Base-by-base conservation (phyloP, 1,140 invertebrate genomes). In the Caligus rogercresseyi region DNA sequence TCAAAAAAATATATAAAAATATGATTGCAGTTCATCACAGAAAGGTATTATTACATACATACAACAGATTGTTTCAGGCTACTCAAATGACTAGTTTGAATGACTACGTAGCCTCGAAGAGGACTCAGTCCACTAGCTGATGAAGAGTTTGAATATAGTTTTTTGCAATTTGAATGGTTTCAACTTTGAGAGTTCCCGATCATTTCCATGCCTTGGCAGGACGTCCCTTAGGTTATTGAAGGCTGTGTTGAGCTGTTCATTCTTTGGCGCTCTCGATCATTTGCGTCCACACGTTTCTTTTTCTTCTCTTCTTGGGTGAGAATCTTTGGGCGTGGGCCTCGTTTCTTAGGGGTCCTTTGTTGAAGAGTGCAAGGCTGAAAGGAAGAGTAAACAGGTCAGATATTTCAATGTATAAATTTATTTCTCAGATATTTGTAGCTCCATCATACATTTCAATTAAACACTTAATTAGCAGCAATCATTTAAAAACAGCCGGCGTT, bases 131-230 rank as follows among this genome's bases (percentile, higher is more conserved):
- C 3, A 60, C 16, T n/a, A 60, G 18, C 16, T 60, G 2, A 16
- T 60, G 23, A 25, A 60, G 26, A 21, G 57, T 19, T 60, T 25
- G 57, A 43, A 60, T 60, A 25, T 60, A 60, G 24, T 60, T 60
- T 31, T 60, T 60, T 18, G 57, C 57, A 60, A 60, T 25, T 25
- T 60, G 57, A 19, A 60, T 60, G 2, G 57, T 60, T 31, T 60
- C 57, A 19, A 60, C 26, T 60, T 60, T 21, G 24, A 26, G 20
- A 60, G 16, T 25, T 60, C 57, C 2, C 57, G 18, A n/a, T 60
- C 57, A 19, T 60, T 60, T 16, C 57, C 57, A 31, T 60, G 57
- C 21, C 25, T 23, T 11, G 57, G 57, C 4, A 60, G 25, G 2
- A 60, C 14, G 26, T 60, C 16, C 25, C 57, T 25, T 7, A 60